These are phyloP conservation scores for Hydrolagus affinis DNA, from an alignment of 2,113 vertebrate genomes.

Conservation along the genomic window DNA sequence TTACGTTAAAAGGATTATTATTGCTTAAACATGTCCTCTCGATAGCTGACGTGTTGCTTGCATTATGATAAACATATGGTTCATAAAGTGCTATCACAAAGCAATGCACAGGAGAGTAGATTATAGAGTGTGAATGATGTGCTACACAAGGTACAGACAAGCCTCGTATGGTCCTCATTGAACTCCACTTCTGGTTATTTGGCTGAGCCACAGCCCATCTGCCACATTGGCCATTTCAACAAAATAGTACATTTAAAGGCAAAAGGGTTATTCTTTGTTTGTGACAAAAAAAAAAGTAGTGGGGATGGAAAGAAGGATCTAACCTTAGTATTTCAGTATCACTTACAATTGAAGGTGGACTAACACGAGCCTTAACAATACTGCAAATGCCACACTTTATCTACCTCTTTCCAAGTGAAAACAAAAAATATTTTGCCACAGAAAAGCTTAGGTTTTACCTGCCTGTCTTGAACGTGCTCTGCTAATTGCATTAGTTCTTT, in stretches of 20 bases:
- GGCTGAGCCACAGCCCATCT: background rate
- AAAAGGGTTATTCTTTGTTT: no score
- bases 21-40: slow-evolving; percentile 14
- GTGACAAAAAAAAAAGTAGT: no score
- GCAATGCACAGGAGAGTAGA: slow-evolving; percentile 26
- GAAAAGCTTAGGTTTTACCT: no score
- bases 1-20: slow-evolving; percentile 15
- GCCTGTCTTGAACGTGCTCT: no score
- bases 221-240: background rate
- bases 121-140: slow-evolving; percentile 28
- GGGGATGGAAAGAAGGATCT: no score
- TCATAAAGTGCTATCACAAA: slow-evolving; percentile 15
- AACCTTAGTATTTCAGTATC: no score
- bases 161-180: slow-evolving; percentile 11
- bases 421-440: no score
- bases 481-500: no score
- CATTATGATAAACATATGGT: slow-evolving; percentile 32
- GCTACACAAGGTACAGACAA: background rate
- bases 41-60: slow-evolving; percentile 2
- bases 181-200: background rate
- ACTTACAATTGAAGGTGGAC: no score
- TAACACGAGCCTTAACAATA: no score
- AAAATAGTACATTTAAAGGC: slow-evolving; percentile 2
- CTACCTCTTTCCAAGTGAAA: no score
- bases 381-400: no score